Evolutionary conservation across 2,888 invertebrate species (phyloP), one percentile per base, ranked within the genome.

Genomic region (Noctuana brunneofusca): DNA sequence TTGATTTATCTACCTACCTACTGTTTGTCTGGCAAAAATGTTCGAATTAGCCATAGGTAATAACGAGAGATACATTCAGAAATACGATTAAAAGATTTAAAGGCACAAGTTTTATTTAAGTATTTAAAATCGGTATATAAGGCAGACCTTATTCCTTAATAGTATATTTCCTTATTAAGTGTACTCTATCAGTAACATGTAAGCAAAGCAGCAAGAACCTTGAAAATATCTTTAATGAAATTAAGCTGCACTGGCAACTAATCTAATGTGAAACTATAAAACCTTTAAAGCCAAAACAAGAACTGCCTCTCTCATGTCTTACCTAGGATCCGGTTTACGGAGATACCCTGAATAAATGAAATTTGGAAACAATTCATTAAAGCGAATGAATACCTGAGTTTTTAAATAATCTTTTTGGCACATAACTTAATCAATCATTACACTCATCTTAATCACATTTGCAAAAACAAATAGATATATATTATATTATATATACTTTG

Each of bases 291-390:
- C 53, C 53, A 53, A 46, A 52, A 18, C 14, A 22, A 41, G 12
- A 27, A 27, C 16, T 57, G 53, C 46, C 62, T 65, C 66, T 64
- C 65, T 57, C 62, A 65, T 12, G 6, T 68, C 75, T 75, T 72
- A 78, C 77, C 76, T 56, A 69, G 16, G 32, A 54, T 68, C 69
- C 72, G 58, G 64, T 63, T 65, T 65, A 65, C 58, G 68, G 56
- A 65, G 57, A 66, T 64, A 72, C 72, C 73, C 72, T 73, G 72
- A 72, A 70, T 71, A 68, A 73, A 69, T 57, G 46, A 66, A 73
- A 70, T 71, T 68, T 62, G 6, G 60, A 64, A 66, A 65, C 30
- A 50, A 52, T 24, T 49, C 16, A 49, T 54, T 60, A 56, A 58
- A 48, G 56, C 59, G 58, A 58, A 65, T 54, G 27, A 9, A 27